These are phyloP conservation scores for Eupithecia exiguata DNA, from an alignment of 2,888 invertebrate species.

Conservation along the genomic window DNA sequence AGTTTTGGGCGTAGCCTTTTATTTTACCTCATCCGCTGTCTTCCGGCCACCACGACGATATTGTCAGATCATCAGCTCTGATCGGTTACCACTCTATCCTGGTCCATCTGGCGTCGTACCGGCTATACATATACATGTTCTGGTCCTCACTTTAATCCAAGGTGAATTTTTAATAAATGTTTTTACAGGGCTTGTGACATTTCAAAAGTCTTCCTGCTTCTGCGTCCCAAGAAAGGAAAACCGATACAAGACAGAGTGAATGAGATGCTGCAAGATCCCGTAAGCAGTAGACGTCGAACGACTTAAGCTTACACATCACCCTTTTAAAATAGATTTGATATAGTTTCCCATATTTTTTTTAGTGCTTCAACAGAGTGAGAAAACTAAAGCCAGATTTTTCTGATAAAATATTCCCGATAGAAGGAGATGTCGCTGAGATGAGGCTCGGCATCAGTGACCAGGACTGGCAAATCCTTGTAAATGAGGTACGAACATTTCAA, in stretches of 20 bases:
- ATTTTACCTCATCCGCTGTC: no score
- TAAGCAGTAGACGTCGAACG: not conserved
- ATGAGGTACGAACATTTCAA: constrained; percentile 15
- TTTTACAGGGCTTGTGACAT: constrained; percentile 21
- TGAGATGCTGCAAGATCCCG: constrained; percentile 25
- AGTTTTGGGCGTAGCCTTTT: no score
- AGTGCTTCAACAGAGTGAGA: constrained; percentile 21
- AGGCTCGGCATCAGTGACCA: constrained; percentile 23
- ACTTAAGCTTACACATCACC: not conserved
- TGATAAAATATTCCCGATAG: constrained; percentile 8
- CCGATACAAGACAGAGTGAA: constrained; percentile 8
- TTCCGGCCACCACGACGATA: no score
- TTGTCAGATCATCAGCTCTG: no score
- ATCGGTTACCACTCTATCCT: no score
- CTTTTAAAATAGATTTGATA: no score
- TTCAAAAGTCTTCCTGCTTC: constrained; percentile 14
- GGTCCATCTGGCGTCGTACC: no score
- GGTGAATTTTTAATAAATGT: not conserved
- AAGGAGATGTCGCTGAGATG: constrained; percentile 23
- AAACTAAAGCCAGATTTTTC: constrained; percentile 22
- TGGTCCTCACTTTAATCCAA: no score
- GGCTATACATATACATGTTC: no score
- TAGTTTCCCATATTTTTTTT: not conserved
- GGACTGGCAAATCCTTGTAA: constrained; percentile 19
- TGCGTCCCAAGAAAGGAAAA: constrained; percentile 26